phyloP scores from a whole-genome alignment of 2,797 vertebrate genomes.

The Lophura swinhoii region DNA sequence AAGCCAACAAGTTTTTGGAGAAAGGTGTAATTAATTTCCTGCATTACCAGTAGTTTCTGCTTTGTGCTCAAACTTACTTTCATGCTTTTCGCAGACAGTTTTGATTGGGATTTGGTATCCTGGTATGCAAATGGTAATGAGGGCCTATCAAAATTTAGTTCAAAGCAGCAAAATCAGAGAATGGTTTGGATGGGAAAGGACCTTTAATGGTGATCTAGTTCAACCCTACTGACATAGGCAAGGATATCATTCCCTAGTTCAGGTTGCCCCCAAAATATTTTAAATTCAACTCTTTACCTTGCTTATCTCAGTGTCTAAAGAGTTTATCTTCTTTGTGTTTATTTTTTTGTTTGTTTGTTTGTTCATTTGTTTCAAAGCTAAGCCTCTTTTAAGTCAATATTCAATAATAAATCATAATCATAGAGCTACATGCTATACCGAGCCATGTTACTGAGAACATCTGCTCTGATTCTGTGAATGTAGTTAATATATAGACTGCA shows the following conservation, averaged over 20 bases:
- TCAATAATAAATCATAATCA: neutral
- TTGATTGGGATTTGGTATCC: neutral
- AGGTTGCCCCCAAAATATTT: neutral
- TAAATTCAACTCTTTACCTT: neutral
- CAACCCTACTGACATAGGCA: neutral
- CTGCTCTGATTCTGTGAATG: fast-evolving
- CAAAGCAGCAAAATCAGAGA: neutral
- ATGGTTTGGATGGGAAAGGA: neutral
- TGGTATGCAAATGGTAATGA: neutral
- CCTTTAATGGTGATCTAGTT: neutral
- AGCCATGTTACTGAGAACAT: fast-evolving
- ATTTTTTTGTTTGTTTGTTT: too few species aligned
- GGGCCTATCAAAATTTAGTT: neutral
- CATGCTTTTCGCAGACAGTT: neutral
- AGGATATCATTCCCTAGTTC: neutral
- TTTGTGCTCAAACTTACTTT: neutral
- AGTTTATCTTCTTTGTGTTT: neutral
- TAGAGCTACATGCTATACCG: neutral
- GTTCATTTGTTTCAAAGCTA: neutral
- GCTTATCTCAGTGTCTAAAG: neutral
- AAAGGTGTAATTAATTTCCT: neutral
- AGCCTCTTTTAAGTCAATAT: neutral
- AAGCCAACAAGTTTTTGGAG: neutral
- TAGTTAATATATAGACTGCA: neutral
- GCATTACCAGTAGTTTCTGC: neutral